Base-by-base conservation (phyloP, 2,888 invertebrate genomes). In the Limenitis camilla region DNA sequence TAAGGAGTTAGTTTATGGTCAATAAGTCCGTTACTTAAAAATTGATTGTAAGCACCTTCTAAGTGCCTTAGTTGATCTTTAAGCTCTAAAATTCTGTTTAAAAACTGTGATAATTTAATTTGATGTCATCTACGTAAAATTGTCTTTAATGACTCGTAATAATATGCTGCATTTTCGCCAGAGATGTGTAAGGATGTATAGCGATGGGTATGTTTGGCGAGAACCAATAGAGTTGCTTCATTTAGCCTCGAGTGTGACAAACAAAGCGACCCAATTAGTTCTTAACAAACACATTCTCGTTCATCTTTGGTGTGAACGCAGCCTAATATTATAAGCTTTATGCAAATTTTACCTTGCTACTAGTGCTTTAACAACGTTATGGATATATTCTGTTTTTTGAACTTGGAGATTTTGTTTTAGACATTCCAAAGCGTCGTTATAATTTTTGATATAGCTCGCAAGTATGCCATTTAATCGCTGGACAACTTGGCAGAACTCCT, bases 21-120 rank as follows among this genome's bases (percentile, higher is more conserved):
- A n/a, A 65, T 61, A 10, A 80, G 56, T 4, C 75, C 77, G 36
- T 69, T 65, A 10, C 68, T 63, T 5, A 78, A 52, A 49, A 74
- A 80, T 27, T 75, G 72, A 8, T 66, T 56, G 33, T 71, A 68
- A 46, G 69, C 72, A 0, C 61, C 61, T 61, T 78, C 76, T 35
- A 81, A 54, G 43, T 77, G 78, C 29, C 66, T 58, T 8, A 82
- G 54, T 31, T 74, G 65, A 6, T 65, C 57, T 60, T 77, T 82
- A 4, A 84, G 57, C 65, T 83, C 83, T 9, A 74, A 31, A 48
- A 82, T 81, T 57, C 83, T 83, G 55, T 40, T 45, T n/a, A 35
- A 43, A n/a, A 40, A 32, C n/a, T 40, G 27, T 39, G 19, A 32
- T 19, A 5, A 31, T 11, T 32, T 42, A 32, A 33, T 8, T 2